Percentiles rank a stretch among this genome's conserved stretches.
Evolutionary conservation across 2,113 vertebrate genomes (phyloP).

Genomic region (Syrmaticus mikado): DNA sequence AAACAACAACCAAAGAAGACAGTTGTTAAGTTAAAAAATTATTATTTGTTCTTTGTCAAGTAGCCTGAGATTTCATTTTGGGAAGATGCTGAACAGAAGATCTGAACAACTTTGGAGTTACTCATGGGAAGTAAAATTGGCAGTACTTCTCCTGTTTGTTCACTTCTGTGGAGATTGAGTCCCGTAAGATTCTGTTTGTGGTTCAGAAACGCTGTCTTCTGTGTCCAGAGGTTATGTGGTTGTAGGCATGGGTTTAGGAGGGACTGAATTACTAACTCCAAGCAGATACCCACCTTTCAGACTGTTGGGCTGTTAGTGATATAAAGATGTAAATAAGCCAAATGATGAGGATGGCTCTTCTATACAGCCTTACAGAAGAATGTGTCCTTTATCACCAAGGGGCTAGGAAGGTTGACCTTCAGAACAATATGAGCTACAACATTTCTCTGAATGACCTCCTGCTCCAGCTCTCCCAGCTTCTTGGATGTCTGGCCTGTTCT

Average conservation of each 20-base stretch:
- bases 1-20: too few relatives aligned
- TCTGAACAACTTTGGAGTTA: neutral
- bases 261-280: neutral
- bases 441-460: neutral
- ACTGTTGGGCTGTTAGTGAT: neutral
- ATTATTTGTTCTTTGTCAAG: neutral
- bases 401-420: neutral
- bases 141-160: neutral
- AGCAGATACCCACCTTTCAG: neutral
- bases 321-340: neutral
- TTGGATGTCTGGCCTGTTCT: neutral
- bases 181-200: neutral
- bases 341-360: neutral
- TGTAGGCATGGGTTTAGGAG: neutral
- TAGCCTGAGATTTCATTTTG: neutral
- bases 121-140: neutral
- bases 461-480: neutral
- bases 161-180: fast-evolving
- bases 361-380: neutral
- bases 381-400: neutral
- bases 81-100: neutral
- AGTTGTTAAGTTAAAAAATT: too few relatives aligned
- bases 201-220: neutral
- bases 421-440: neutral
- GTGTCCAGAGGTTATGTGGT: fast-evolving